These are phyloP conservation scores for Alloscopus bannaensis DNA, from an alignment of 2,888 invertebrate genomes.

Conservation along the genomic window DNA sequence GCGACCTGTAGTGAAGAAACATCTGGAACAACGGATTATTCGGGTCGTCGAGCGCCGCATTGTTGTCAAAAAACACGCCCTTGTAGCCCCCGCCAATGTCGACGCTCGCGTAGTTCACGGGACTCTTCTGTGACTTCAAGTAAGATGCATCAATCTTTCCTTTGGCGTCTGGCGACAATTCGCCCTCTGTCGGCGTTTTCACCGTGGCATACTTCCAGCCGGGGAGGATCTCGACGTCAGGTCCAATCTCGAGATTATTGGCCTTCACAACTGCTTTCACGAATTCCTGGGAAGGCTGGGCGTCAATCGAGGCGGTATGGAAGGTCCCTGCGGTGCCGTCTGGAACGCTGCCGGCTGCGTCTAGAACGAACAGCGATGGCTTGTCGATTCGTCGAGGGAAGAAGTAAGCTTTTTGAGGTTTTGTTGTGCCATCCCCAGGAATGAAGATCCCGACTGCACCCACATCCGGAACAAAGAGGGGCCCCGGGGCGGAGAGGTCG, in stretches of 20 bases:
- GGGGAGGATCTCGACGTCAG: slow-evolving; percentile 9
- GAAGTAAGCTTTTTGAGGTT: neutral
- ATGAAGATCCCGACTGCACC: slow-evolving; percentile 9
- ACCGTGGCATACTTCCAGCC: slow-evolving; percentile 1
- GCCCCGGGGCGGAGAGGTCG: neutral
- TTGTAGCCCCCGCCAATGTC: slow-evolving; percentile 34
- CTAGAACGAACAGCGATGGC: neutral
- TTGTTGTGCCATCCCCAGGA: neutral
- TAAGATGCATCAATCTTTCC: neutral
- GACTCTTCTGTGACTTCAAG: neutral
- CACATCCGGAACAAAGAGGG: slow-evolving; percentile 34
- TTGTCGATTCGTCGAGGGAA: neutral
- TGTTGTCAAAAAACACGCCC: slow-evolving; percentile 21
- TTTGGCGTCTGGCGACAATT: neutral
- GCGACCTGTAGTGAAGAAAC: slow-evolving; percentile 43
- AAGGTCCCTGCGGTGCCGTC: slow-evolving; percentile 24
- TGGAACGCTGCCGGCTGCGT: neutral
- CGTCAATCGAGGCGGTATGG: neutral
- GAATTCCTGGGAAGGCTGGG: neutral
- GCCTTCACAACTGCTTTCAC: neutral
- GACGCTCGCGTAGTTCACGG: slow-evolving; percentile 24
- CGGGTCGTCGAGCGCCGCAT: slow-evolving; percentile 26
- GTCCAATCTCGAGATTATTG: neutral
- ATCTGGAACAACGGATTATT: slow-evolving; percentile 46
- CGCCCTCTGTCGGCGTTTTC: neutral